Evolutionary conservation across 2,888 invertebrate genomes (phyloP).

Genomic region (Melipona bicolor): DNA sequence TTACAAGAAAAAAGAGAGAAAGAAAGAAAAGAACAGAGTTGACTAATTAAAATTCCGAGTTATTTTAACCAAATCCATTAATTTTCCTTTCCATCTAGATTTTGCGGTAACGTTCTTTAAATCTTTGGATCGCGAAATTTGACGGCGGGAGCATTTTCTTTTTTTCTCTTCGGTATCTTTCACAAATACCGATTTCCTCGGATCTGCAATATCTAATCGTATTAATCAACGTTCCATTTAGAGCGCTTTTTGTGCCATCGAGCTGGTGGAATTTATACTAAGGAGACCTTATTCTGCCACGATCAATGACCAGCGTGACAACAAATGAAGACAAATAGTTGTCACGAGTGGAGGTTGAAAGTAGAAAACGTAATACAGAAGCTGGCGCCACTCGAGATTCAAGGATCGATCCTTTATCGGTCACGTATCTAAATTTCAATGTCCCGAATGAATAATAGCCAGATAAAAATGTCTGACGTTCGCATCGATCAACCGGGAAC

Average conservation of each 20-base stretch:
- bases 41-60: no score
- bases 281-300: conserved; percentile 67
- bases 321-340: conserved; percentile 65
- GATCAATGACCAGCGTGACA: conserved; percentile 58
- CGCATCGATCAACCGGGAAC: neutral
- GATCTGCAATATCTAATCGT: conserved; percentile 33
- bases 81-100: neutral
- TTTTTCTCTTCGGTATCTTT: neutral
- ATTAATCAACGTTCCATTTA: conserved; percentile 55
- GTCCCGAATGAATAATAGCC: conserved; percentile 1
- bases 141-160: no score
- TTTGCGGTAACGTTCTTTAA: neutral
- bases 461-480: conserved; percentile 6
- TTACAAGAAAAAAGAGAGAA: no score
- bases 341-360: conserved; percentile 34
- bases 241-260: conserved; percentile 26
- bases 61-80: neutral
- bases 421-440: conserved; percentile 42
- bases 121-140: neutral
- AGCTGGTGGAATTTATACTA: conserved; percentile 44
- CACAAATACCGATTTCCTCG: conserved; percentile 11
- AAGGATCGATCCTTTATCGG: conserved; percentile 38
- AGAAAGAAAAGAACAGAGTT: no score
- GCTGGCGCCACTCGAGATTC: conserved; percentile 23
- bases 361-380: conserved; percentile 35